These are phyloP conservation scores for Drosophila navojoa DNA, from an alignment of 1,140 invertebrate species.

Conservation along the genomic window DNA sequence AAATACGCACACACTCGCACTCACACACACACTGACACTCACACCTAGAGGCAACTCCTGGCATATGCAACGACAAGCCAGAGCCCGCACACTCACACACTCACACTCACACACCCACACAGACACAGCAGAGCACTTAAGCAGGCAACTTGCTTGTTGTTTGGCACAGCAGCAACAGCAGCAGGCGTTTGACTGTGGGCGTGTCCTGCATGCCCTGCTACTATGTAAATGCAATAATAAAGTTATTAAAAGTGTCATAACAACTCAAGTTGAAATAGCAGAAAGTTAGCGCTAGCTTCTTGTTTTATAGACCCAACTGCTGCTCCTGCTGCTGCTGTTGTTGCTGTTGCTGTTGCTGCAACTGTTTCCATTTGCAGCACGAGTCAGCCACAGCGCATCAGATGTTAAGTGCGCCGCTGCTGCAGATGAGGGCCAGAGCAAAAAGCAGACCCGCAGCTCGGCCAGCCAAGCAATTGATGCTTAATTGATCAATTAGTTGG, in stretches of 20 bases:
- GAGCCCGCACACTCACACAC: slow-evolving; percentile 11
- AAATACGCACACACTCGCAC: slow-evolving; percentile 47
- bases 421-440: slow-evolving; percentile 23
- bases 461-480: slow-evolving; percentile 72
- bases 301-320: slow-evolving; percentile 53
- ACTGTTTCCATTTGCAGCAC: background rate
- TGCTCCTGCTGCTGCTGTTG: slow-evolving; percentile 10
- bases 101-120: slow-evolving; percentile 5
- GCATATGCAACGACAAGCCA: slow-evolving; percentile 58
- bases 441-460: slow-evolving; percentile 61
- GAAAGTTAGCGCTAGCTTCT: slow-evolving; percentile 72
- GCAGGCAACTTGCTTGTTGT: slow-evolving; percentile 58
- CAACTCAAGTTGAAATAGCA: slow-evolving; percentile 83
- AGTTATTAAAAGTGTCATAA: slow-evolving; percentile 84
- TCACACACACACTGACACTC: slow-evolving; percentile 23
- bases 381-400: background rate
- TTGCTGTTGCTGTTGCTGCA: background rate
- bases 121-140: slow-evolving; percentile 33
- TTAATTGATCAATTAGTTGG: slow-evolving; percentile 81
- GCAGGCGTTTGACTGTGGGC: background rate
- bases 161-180: slow-evolving; percentile 16
- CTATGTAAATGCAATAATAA: slow-evolving; percentile 84
- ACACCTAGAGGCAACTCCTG: slow-evolving; percentile 42
- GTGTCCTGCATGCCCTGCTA: slow-evolving; percentile 51
- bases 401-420: slow-evolving; percentile 14